Percentiles rank a stretch among this genome's conserved stretches.
Conservation (phyloP, 2,797 vertebrate genomes). For the Yasuhikotakia modesta region DNA sequence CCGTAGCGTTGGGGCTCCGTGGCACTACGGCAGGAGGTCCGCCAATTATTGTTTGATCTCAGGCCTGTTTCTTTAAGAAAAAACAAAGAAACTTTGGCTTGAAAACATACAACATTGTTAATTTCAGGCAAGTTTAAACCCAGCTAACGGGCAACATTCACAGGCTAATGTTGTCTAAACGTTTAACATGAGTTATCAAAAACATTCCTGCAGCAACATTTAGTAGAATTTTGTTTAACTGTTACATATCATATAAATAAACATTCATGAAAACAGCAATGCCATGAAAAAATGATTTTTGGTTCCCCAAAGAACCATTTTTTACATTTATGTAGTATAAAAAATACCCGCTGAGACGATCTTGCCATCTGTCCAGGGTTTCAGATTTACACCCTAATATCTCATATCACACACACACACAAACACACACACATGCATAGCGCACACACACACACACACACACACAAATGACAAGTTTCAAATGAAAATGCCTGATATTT, state of each 20-base stretch:
- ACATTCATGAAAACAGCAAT: too few relatives aligned
- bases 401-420: constrained; percentile 77
- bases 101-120: not conserved
- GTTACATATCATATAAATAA: too few relatives aligned
- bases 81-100: not conserved
- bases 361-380: constrained; percentile 83
- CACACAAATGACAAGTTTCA: not conserved
- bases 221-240: too few relatives aligned
- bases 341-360: constrained; percentile 68
- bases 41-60: not conserved
- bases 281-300: too few relatives aligned
- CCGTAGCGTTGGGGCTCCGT: not conserved
- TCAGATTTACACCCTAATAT: constrained; percentile 83
- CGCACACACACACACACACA: too few relatives aligned
- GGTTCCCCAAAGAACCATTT: too few relatives aligned
- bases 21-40: not conserved
- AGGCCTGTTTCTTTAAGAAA: not conserved
- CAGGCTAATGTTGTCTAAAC: too few relatives aligned
- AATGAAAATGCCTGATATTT: not conserved
- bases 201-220: too few relatives aligned
- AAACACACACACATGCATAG: constrained; percentile 58
- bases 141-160: not conserved
- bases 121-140: not conserved
- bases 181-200: too few relatives aligned
- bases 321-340: too few relatives aligned